Conservation (phyloP, 2,888 invertebrate genomes). For the Melolontha melolontha region DNA sequence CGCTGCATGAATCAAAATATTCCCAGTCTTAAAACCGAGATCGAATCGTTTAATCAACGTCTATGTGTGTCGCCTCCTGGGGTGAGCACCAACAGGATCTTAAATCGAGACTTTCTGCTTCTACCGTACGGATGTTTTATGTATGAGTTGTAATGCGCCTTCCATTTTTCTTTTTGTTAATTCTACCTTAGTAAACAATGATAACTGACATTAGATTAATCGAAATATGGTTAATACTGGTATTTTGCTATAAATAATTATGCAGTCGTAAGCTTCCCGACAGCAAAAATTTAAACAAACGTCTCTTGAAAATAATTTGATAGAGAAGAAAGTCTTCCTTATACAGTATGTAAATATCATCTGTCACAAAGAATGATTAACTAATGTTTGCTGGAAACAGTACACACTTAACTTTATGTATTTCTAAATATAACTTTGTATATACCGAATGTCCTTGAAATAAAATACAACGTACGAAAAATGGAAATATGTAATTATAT, state of each 20-base stretch:
- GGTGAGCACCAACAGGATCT: constrained; percentile 54
- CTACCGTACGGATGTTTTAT: constrained; percentile 48
- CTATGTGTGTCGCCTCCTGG: constrained; percentile 63
- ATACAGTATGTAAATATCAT: neutral
- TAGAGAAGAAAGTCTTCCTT: neutral
- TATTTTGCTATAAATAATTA: constrained; percentile 19
- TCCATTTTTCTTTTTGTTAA: constrained; percentile 38
- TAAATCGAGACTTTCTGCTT: constrained; percentile 44
- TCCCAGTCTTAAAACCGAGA: constrained; percentile 61
- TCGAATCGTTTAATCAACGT: constrained; percentile 66
- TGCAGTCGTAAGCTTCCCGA: neutral
- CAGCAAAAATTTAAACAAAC: constrained; percentile 9
- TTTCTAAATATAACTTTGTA: no score
- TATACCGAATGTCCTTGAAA: no score
- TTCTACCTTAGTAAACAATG: constrained; percentile 33
- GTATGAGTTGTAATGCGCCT: constrained; percentile 45
- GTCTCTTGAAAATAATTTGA: no score
- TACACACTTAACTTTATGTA: no score
- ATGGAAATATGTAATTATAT: no score
- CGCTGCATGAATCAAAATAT: constrained; percentile 62
- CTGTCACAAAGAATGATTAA: no score
- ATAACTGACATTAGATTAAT: constrained; percentile 36
- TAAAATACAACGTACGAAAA: no score
- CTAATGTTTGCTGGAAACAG: no score
- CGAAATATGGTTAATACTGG: constrained; percentile 20